Conservation (phyloP, 2,888 invertebrate genomes). For the Meandrusa payeni region DNA sequence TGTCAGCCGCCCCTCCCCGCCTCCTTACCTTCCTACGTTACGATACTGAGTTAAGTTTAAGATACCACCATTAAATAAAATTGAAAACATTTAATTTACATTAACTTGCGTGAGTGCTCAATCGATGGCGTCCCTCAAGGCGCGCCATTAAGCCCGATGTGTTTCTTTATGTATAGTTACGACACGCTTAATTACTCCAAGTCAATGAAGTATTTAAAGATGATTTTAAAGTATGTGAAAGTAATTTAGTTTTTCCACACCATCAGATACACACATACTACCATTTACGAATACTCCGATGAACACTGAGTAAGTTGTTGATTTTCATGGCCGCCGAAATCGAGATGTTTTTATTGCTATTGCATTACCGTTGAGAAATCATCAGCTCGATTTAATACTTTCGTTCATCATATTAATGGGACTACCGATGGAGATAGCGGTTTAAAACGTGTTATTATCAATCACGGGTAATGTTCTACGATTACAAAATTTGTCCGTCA, state of each 20-base stretch:
- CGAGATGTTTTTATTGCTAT: conserved; percentile 8
- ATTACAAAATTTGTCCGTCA: not conserved
- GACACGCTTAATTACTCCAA: conserved; percentile 16
- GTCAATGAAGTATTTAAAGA: conserved; percentile 14
- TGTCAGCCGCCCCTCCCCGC: too few relatives aligned
- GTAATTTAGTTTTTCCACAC: conserved; percentile 6
- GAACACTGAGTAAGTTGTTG: conserved; percentile 10
- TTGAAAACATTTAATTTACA: not conserved
- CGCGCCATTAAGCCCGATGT: conserved; percentile 10
- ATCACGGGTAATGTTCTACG: not conserved
- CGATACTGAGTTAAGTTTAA: too few relatives aligned
- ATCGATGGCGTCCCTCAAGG: conserved; percentile 12
- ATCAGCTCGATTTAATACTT: not conserved
- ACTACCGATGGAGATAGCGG: not conserved
- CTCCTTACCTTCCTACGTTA: too few relatives aligned
- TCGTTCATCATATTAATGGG: conserved; percentile 2
- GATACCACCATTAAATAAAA: too few relatives aligned
- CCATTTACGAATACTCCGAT: conserved; percentile 1
- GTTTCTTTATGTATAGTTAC: conserved; percentile 15
- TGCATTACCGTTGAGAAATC: conserved; percentile 11
- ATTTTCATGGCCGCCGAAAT: conserved; percentile 3
- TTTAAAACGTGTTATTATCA: conserved; percentile 7
- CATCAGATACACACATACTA: not conserved
- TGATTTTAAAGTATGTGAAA: conserved; percentile 5
- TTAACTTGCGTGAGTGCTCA: not conserved